phyloP scores from a whole-genome alignment of 2,113 vertebrate genomes.

The Hippocampus guttulatus region DNA sequence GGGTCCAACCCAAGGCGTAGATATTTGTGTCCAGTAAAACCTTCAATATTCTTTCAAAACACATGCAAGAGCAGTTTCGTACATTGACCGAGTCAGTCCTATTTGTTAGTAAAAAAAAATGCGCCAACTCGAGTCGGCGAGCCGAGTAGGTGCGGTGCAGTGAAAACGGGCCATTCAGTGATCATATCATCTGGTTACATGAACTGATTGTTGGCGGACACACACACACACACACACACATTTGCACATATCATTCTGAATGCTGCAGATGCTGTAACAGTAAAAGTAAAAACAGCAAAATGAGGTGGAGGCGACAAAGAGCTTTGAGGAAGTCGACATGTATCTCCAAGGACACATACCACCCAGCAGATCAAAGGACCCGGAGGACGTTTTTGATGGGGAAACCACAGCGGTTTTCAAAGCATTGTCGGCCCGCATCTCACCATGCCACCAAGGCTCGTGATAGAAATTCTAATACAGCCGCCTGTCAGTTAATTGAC shows the following conservation, averaged over 20 bases:
- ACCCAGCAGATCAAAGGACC: conserved; percentile 68
- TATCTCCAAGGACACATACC: conserved; percentile 74
- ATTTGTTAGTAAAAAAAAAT: not conserved
- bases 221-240: not conserved
- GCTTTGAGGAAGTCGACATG: conserved; percentile 61
- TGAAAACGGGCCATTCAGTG: not conserved
- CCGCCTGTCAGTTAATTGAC: conserved; percentile 70
- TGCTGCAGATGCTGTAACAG: conserved; percentile 21
- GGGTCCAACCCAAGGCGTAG: not conserved
- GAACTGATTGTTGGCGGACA: not conserved
- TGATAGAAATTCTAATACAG: conserved; percentile 59
- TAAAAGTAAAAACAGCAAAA: conserved; percentile 54
- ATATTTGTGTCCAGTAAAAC: not conserved
- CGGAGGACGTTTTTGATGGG: conserved; percentile 69
- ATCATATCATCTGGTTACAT: conserved; percentile 9
- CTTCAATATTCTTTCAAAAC: conserved; percentile 15
- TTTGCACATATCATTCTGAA: not conserved
- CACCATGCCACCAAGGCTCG: conserved; percentile 49
- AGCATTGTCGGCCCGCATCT: conserved; percentile 58
- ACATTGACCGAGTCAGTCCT: not conserved
- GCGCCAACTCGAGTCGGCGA: not conserved
- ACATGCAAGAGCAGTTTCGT: not conserved
- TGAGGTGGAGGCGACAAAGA: conserved; percentile 62
- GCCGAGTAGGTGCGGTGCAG: not conserved
- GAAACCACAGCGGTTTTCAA: conserved; percentile 67